These are phyloP conservation scores for Metaphire vulgaris DNA, from an alignment of 1,140 invertebrate genomes.

Conservation along the genomic window DNA sequence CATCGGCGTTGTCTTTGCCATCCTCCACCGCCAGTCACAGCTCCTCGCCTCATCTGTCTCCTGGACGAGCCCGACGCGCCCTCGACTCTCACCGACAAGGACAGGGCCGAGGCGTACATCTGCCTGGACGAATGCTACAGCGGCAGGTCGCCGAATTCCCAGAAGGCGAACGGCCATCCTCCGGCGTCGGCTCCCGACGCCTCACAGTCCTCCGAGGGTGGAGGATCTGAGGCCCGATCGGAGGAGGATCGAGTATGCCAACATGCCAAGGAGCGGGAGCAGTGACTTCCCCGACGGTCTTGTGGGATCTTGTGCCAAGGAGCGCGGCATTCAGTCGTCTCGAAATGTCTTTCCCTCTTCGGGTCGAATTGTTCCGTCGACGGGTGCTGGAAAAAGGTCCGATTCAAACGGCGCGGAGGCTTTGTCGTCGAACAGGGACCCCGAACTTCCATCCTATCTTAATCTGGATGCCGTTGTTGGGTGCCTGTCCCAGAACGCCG, in stretches of 20 bases:
- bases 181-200: too few relatives aligned
- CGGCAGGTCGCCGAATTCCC: conserved; percentile 17
- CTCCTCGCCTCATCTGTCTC: not conserved
- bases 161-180: too few relatives aligned
- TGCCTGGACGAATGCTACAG: conserved; percentile 17
- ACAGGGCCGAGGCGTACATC: conserved; percentile 5
- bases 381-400: not conserved
- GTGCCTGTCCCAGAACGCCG: not conserved
- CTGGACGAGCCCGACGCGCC: not conserved
- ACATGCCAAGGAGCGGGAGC: not conserved
- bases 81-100: not conserved
- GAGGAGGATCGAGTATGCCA: not conserved
- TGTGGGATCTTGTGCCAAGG: too few relatives aligned
- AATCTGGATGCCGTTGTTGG: not conserved
- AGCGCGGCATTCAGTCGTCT: too few relatives aligned
- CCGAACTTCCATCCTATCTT: not conserved
- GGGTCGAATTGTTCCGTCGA: too few relatives aligned
- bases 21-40: not conserved
- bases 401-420: not conserved
- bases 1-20: not conserved
- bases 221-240: not conserved
- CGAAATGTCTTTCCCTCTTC: too few relatives aligned
- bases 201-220: too few relatives aligned
- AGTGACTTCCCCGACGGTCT: too few relatives aligned
- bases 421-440: not conserved